Percentiles rank a stretch among this genome's conserved stretches.
Evolutionary conservation across 2,888 invertebrate species (phyloP).

Genomic region (Trissoscelio sp.): DNA sequence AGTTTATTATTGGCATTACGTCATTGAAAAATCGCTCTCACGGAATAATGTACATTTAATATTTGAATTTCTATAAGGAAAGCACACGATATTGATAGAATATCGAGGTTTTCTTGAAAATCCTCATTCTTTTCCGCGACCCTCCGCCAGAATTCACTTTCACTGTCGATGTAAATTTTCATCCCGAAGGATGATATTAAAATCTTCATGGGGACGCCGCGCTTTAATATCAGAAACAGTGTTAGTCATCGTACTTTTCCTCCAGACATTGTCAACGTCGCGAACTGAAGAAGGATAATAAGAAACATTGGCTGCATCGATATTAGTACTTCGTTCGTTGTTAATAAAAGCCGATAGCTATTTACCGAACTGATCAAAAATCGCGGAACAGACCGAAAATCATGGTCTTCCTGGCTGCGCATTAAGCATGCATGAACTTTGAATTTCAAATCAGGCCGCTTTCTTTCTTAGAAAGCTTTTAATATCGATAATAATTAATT

Average conservation of each 20-base stretch:
- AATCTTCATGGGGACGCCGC: constrained; percentile 73
- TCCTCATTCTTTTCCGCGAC: constrained; percentile 56
- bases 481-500: constrained; percentile 60
- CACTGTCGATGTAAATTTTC: constrained; percentile 78
- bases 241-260: constrained; percentile 74
- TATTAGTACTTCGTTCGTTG: constrained; percentile 44
- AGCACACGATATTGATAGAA: constrained; percentile 67
- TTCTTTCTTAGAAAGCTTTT: constrained; percentile 61
- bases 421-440: constrained; percentile 52
- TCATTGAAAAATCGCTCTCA: constrained; percentile 44
- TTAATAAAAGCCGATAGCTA: constrained; percentile 55
- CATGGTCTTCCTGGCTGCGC: not conserved
- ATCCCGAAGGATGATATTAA: constrained; percentile 75
- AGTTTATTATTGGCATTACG: constrained; percentile 53
- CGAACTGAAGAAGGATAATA: constrained; percentile 45
- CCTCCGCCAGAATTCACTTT: constrained; percentile 70
- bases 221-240: constrained; percentile 80
- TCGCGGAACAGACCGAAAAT: constrained; percentile 44
- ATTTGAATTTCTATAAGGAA: constrained; percentile 67
- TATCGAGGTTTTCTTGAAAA: constrained; percentile 64
- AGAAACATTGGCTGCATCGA: constrained; percentile 40
- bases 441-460: constrained; percentile 42
- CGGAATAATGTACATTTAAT: constrained; percentile 65
- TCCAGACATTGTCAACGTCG: constrained; percentile 58
- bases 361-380: constrained; percentile 55